These are phyloP conservation scores for Glaucomys volans DNA, from an alignment of 2,113 vertebrate species.

Conservation along the genomic window DNA sequence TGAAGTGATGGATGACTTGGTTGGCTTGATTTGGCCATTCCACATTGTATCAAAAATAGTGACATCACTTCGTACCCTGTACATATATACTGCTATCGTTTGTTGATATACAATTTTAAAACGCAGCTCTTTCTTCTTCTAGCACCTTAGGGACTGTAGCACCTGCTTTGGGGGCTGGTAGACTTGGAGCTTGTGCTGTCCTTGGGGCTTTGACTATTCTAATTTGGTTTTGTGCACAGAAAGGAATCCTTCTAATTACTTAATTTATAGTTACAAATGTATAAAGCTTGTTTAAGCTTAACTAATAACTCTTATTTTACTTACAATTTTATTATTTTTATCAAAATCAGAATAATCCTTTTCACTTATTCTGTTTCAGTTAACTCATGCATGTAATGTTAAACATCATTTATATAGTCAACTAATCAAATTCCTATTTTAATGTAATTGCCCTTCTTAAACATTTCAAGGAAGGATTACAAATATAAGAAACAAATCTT, in stretches of 20 bases:
- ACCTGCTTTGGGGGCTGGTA: neutral
- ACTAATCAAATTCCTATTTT: neutral
- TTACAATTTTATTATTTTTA: slow-evolving; percentile 20
- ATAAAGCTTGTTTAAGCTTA: neutral
- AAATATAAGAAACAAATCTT: slow-evolving; percentile 10
- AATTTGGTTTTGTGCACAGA: neutral
- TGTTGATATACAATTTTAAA: neutral
- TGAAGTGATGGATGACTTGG: neutral
- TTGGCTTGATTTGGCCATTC: neutral
- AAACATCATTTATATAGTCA: neutral
- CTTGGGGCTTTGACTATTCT: neutral
- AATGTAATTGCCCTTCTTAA: neutral
- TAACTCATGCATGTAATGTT: neutral
- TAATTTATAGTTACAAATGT: slow-evolving; percentile 11
- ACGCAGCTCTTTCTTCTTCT: neutral
- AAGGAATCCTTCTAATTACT: neutral
- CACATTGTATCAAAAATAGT: neutral
- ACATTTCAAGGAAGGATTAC: neutral
- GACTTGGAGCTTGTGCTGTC: neutral
- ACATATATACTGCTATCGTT: neutral
- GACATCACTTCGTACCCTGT: neutral
- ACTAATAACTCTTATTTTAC: neutral
- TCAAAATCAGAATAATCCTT: neutral
- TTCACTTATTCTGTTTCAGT: neutral
- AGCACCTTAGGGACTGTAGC: neutral